Evolutionary conservation across 2,113 vertebrate species (phyloP).

Genomic region (Psophia crepitans): DNA sequence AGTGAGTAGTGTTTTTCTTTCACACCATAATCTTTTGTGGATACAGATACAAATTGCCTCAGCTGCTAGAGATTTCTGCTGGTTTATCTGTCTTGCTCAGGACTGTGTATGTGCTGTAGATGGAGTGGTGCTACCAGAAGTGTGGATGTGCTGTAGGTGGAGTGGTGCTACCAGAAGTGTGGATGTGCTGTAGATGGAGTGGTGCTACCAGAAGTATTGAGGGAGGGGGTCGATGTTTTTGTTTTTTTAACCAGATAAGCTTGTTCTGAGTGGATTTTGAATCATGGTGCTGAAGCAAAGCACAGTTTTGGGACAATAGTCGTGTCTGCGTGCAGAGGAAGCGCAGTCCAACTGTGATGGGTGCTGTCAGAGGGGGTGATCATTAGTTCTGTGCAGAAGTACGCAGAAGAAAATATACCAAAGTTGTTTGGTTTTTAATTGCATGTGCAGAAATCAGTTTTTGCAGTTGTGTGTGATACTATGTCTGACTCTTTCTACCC

Average conservation of each 20-base stretch:
- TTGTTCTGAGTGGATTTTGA: background rate
- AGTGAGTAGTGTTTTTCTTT: too few relatives aligned
- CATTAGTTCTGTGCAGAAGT: background rate
- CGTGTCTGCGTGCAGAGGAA: background rate
- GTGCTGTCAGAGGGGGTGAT: background rate
- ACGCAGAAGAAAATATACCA: background rate
- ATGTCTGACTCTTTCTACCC: background rate
- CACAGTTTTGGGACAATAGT: background rate
- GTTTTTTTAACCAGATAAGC: background rate
- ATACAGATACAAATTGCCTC: too few relatives aligned
- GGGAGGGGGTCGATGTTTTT: background rate
- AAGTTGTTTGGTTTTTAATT: background rate
- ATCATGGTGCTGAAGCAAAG: accelerated
- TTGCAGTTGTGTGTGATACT: accelerated
- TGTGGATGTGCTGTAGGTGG: accelerated
- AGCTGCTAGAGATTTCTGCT: too few relatives aligned
- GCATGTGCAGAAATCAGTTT: background rate
- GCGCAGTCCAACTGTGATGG: too few relatives aligned
- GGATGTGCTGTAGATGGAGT: background rate
- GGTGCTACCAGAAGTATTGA: background rate
- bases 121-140: too few relatives aligned
- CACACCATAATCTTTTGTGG: background rate
- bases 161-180: too few relatives aligned
- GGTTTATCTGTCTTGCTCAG: background rate
- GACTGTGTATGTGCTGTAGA: accelerated